Conservation (phyloP, 2,113 vertebrate genomes). For the Muscicapa adusta region DNA sequence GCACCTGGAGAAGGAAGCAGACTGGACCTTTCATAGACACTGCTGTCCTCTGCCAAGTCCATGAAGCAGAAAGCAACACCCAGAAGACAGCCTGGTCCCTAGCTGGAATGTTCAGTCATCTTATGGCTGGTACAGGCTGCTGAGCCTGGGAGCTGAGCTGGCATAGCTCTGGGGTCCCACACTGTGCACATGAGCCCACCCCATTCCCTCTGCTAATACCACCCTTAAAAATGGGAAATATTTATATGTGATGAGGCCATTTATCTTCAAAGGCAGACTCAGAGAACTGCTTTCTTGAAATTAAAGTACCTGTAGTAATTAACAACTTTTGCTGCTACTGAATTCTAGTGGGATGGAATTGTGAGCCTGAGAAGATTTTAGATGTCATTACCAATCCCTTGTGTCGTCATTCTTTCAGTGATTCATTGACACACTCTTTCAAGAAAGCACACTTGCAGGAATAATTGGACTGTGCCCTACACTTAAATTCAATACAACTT, state of each 20-base stretch:
- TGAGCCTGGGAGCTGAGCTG: not conserved
- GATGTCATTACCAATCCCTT: not conserved
- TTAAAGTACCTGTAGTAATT: not conserved
- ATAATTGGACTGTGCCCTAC: not conserved
- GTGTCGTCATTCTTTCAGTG: not conserved
- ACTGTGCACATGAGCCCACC: too few relatives aligned
- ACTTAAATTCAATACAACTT: not conserved
- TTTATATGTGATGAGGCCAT: not conserved
- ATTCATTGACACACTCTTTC: not conserved
- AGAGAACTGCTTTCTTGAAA: not conserved
- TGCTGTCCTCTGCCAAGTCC: accelerated
- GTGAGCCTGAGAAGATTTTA: not conserved
- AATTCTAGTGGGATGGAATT: not conserved
- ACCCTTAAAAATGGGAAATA: not conserved
- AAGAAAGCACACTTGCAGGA: not conserved
- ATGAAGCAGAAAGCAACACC: accelerated
- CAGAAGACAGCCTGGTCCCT: not conserved
- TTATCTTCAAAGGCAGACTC: not conserved
- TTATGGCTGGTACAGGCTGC: accelerated
- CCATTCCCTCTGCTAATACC: not conserved
- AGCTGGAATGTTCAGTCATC: not conserved
- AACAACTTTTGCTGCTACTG: not conserved
- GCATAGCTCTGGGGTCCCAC: not conserved
- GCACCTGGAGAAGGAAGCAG: not conserved
- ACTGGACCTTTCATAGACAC: not conserved